These are phyloP conservation scores for Callitettix versicolor DNA, from an alignment of 1,140 invertebrate genomes.

Conservation along the genomic window DNA sequence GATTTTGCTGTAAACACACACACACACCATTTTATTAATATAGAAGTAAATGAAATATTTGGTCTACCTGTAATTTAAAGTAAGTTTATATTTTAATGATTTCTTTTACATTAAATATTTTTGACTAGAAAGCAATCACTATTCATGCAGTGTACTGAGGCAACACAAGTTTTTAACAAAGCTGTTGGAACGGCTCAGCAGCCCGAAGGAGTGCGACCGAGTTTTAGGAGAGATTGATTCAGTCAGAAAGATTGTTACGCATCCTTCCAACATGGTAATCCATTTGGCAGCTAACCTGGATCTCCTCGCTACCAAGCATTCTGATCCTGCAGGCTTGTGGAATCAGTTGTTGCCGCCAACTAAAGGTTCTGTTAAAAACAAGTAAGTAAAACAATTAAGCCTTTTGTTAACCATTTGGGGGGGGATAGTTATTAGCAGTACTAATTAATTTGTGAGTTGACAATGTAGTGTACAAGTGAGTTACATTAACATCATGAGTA, in stretches of 20 bases:
- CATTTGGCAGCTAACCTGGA: constrained; percentile 63
- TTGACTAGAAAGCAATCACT: constrained; percentile 56
- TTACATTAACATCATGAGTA: too few relatives aligned
- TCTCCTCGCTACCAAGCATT: constrained; percentile 37
- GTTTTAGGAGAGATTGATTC: constrained; percentile 48
- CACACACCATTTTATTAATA: too few relatives aligned
- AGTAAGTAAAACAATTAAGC: constrained; percentile 34
- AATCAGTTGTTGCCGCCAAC: constrained; percentile 35
- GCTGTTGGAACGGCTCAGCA: constrained; percentile 46
- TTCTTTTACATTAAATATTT: not conserved
- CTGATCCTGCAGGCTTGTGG: constrained; percentile 42
- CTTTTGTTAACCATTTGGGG: too few relatives aligned
- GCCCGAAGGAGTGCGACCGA: constrained; percentile 37
- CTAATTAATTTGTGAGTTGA: too few relatives aligned
- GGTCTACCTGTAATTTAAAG: too few relatives aligned
- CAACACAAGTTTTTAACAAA: constrained; percentile 68
- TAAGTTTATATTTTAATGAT: constrained; percentile 3
- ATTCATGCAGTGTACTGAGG: constrained; percentile 52
- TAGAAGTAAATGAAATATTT: too few relatives aligned
- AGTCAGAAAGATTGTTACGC: constrained; percentile 47
- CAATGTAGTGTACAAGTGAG: too few relatives aligned
- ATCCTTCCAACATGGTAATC: constrained; percentile 47
- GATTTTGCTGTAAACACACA: too few relatives aligned
- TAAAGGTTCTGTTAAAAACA: constrained; percentile 27
- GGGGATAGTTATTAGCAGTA: too few relatives aligned